Evolutionary conservation across 1,140 invertebrate genomes (phyloP).

Genomic region (Platyura marginata): DNA sequence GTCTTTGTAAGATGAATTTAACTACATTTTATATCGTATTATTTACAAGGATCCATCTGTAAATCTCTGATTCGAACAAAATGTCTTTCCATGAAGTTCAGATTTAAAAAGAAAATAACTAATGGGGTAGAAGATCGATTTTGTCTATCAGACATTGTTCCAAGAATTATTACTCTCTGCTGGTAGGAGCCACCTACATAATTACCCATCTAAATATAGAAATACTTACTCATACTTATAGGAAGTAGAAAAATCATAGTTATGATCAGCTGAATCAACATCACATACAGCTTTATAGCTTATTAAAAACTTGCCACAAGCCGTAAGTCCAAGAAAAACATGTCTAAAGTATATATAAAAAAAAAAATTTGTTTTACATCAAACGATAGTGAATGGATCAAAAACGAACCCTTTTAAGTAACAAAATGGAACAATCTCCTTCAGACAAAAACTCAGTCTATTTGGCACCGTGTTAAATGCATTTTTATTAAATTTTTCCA

Average conservation of each 20-base stretch:
- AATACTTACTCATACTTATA: conserved; percentile 23
- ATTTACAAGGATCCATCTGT: too few relatives aligned
- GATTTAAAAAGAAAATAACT: too few relatives aligned
- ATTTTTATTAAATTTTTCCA: conserved; percentile 4
- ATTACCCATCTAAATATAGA: not conserved
- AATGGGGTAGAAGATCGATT: too few relatives aligned
- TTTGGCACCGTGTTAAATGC: conserved; percentile 38
- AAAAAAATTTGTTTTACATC: conserved; percentile 2
- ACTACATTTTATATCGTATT: too few relatives aligned
- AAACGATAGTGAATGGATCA: conserved; percentile 1
- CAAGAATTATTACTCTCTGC: too few relatives aligned
- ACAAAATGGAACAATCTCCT: conserved; percentile 31
- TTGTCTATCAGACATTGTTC: too few relatives aligned
- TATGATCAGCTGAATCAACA: conserved; percentile 18
- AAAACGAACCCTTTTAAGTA: conserved; percentile 20
- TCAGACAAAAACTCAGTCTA: conserved; percentile 36
- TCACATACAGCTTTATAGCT: conserved; percentile 57
- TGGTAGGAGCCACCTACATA: not conserved
- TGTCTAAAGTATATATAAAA: conserved; percentile 33
- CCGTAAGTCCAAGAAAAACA: conserved; percentile 82
- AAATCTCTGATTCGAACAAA: too few relatives aligned
- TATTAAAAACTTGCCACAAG: conserved; percentile 79
- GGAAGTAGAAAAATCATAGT: conserved; percentile 20
- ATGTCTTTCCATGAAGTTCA: too few relatives aligned
- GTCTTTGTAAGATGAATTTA: too few relatives aligned